phyloP scores from a whole-genome alignment of 2,113 vertebrate genomes.

The Ictalurus punctatus region DNA sequence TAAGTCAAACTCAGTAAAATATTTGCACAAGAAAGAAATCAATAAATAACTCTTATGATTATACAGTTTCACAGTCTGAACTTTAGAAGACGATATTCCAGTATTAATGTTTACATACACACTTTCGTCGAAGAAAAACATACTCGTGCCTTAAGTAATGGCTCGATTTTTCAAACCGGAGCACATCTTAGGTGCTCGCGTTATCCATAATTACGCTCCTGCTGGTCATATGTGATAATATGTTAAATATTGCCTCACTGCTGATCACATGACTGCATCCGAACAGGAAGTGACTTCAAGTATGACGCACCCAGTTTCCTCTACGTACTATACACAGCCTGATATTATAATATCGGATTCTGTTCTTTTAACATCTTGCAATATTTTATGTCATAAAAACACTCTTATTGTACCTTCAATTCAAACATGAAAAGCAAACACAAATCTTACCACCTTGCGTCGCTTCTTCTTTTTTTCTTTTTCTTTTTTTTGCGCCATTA shows the following conservation, averaged over 20 bases:
- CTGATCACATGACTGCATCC: constrained; percentile 11
- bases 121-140: constrained; percentile 56
- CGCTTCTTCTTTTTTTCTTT: no score
- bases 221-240: background rate
- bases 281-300: constrained; percentile 7
- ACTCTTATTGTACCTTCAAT: background rate
- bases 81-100: constrained; percentile 74
- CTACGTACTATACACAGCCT: background rate
- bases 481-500: background rate
- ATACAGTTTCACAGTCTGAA: constrained; percentile 81
- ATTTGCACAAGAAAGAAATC: constrained; percentile 71
- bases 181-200: background rate
- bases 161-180: constrained; percentile 20
- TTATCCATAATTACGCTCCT: background rate
- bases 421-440: background rate
- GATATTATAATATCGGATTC: background rate
- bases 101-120: constrained; percentile 65
- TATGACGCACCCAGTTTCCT: constrained; percentile 22
- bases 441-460: background rate
- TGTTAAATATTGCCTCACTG: constrained; percentile 4
- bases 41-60: constrained; percentile 80
- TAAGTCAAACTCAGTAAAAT: constrained; percentile 71
- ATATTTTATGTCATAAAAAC: background rate
- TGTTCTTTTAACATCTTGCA: background rate
- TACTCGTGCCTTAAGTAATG: background rate